Conservation (phyloP, 92 coral and sea anemone species). For the Actinernus sp. region DNA sequence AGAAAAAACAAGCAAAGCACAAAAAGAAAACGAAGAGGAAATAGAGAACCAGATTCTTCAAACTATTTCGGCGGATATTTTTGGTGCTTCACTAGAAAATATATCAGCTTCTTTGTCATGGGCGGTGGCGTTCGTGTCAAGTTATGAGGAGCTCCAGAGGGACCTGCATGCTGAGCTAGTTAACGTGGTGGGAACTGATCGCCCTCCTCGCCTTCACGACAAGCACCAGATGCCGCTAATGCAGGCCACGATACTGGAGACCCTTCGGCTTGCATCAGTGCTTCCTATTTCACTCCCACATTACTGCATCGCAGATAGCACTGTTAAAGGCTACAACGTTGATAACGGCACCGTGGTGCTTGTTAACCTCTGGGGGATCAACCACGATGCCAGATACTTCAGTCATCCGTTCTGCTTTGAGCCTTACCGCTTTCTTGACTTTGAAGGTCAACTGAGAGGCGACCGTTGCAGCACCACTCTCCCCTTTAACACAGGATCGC, state of each 20-base stretch:
- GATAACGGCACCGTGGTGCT: slow-evolving; percentile 76
- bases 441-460: slow-evolving; percentile 51
- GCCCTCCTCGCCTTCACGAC: slow-evolving; percentile 63
- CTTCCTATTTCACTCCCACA: slow-evolving; percentile 88
- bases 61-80: slow-evolving; percentile 63
- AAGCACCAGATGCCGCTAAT: slow-evolving; percentile 80
- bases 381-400: slow-evolving; percentile 80
- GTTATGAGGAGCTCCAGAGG: slow-evolving; percentile 61
- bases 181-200: slow-evolving; percentile 64
- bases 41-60: background rate
- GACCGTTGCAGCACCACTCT: slow-evolving; percentile 65
- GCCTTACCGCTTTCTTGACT: slow-evolving; percentile 87
- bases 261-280: slow-evolving; percentile 69
- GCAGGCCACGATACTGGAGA: slow-evolving; percentile 88
- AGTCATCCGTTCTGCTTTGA: slow-evolving; percentile 68
- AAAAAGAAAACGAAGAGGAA: background rate
- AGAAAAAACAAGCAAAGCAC: too few relatives aligned
- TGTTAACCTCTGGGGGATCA: slow-evolving; percentile 90
- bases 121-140: slow-evolving; percentile 74
- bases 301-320: slow-evolving; percentile 73
- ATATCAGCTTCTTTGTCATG: slow-evolving; percentile 70
- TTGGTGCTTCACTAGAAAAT: slow-evolving; percentile 85
- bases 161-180: slow-evolving; percentile 72
- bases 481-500: slow-evolving; percentile 77
- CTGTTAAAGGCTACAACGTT: slow-evolving; percentile 69